These are phyloP conservation scores for Strongylocentrotus purpuratus DNA, from an alignment of 35 echinoderm and acorn worm genomes.

Conservation along the genomic window DNA sequence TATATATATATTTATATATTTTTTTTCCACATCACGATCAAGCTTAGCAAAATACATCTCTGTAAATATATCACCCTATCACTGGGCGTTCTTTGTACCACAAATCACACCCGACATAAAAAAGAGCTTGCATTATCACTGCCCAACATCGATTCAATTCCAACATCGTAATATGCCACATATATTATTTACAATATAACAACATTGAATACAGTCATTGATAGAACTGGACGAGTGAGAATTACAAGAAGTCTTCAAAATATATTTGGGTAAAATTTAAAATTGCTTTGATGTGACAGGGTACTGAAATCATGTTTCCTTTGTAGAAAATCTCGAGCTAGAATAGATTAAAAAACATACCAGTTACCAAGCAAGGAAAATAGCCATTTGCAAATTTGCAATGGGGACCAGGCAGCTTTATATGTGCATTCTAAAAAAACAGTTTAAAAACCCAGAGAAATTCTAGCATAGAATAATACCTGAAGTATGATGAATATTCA, in stretches of 20 bases:
- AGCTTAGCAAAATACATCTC: not conserved
- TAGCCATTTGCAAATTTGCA: not conserved
- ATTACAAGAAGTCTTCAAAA: not conserved
- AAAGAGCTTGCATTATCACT: not conserved
- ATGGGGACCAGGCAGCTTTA: not conserved
- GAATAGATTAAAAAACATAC: too few species aligned
- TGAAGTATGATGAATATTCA: too few species aligned
- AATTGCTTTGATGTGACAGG: not conserved
- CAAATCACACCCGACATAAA: not conserved
- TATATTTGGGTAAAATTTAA: not conserved
- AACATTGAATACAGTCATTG: not conserved
- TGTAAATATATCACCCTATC: not conserved
- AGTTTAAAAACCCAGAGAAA: too few species aligned
- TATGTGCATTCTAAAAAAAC: not conserved
- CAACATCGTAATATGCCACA: not conserved
- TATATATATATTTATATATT: slow-evolving; percentile 27
- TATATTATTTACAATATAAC: not conserved
- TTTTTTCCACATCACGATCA: slow-evolving; percentile 7
- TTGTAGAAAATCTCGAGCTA: not conserved
- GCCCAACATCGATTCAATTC: not conserved
- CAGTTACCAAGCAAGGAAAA: too few species aligned
- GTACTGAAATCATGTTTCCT: not conserved
- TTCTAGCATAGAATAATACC: too few species aligned
- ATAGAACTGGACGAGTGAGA: not conserved
- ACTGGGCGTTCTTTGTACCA: not conserved